phyloP scores from a whole-genome alignment of 2,888 invertebrate species.

The Ophioninae sp. region DNA sequence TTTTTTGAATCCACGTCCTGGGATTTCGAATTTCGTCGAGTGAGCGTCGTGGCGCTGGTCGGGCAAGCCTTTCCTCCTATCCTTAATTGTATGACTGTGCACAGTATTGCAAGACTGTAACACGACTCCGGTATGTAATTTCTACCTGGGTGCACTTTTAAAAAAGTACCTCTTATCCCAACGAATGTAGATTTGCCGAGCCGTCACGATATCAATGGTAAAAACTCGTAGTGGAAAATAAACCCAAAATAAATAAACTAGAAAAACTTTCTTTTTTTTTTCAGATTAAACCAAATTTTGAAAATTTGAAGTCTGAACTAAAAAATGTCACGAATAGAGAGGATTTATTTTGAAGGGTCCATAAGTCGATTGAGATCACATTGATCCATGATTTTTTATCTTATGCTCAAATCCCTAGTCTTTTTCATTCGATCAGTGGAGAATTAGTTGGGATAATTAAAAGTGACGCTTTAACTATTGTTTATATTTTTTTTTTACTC shows the following conservation, averaged over 20 bases:
- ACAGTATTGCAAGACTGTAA: conserved; percentile 29
- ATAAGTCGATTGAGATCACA: not conserved
- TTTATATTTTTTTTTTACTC: too few species aligned
- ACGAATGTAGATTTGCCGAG: conserved; percentile 35
- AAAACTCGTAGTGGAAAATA: conserved; percentile 21
- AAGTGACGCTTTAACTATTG: too few species aligned
- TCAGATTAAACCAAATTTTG: not conserved
- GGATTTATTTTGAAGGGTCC: not conserved
- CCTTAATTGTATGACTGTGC: conserved; percentile 57
- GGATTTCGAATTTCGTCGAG: conserved; percentile 59
- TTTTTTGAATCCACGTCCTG: conserved; percentile 46
- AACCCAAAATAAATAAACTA: too few species aligned
- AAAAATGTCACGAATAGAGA: not conserved
- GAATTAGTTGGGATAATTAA: too few species aligned
- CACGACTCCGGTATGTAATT: conserved; percentile 54
- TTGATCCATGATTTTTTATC: not conserved
- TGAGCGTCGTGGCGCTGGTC: conserved; percentile 33
- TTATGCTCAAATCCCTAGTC: not conserved
- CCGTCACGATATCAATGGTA: conserved; percentile 23
- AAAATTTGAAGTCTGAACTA: not conserved
- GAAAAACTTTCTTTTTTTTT: too few species aligned
- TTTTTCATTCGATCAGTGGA: not conserved
- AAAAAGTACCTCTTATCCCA: conserved; percentile 35
- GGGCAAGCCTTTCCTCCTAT: conserved; percentile 22
- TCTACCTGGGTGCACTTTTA: conserved; percentile 39